Conservation (phyloP, 2,888 invertebrate genomes). For the Lasioglossum pauxillum region DNA sequence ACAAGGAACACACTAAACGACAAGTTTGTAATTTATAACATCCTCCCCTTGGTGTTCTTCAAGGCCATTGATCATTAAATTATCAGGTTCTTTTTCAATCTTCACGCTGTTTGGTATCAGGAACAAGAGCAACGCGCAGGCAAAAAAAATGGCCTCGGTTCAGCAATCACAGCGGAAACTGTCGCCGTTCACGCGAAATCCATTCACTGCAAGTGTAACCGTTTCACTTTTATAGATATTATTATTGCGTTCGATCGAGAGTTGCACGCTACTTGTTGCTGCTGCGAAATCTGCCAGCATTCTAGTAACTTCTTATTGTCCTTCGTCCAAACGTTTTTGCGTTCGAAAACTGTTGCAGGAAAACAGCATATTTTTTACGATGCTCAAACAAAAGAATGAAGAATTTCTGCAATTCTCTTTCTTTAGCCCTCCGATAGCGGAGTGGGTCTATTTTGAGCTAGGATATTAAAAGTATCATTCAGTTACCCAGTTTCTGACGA, state of each 20-base stretch:
- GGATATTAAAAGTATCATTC: too few relatives aligned
- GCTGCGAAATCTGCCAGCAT: neutral
- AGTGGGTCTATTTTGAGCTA: too few relatives aligned
- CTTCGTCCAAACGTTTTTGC: neutral
- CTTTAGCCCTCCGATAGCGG: too few relatives aligned
- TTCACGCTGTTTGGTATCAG: conserved; percentile 34
- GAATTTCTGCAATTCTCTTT: too few relatives aligned
- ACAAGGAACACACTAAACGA: conserved; percentile 19
- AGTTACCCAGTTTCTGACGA: too few relatives aligned
- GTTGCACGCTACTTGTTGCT: neutral
- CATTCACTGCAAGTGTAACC: conserved; percentile 58
- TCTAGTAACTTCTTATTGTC: neutral
- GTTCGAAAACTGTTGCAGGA: neutral
- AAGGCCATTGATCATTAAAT: conserved; percentile 30
- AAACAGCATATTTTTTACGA: neutral
- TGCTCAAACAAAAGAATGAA: too few relatives aligned
- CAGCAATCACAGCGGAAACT: conserved; percentile 61
- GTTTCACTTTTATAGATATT: conserved; percentile 61
- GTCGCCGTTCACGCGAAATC: conserved; percentile 58
- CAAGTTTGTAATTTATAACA: conserved; percentile 30
- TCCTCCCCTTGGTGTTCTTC: conserved; percentile 7
- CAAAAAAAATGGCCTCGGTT: conserved; percentile 52
- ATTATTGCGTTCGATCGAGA: conserved; percentile 15
- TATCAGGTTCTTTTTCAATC: conserved; percentile 19
- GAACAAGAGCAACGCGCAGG: conserved; percentile 48